These are phyloP conservation scores for Nibea albiflora DNA, from an alignment of 2,113 vertebrate genomes.

Conservation along the genomic window DNA sequence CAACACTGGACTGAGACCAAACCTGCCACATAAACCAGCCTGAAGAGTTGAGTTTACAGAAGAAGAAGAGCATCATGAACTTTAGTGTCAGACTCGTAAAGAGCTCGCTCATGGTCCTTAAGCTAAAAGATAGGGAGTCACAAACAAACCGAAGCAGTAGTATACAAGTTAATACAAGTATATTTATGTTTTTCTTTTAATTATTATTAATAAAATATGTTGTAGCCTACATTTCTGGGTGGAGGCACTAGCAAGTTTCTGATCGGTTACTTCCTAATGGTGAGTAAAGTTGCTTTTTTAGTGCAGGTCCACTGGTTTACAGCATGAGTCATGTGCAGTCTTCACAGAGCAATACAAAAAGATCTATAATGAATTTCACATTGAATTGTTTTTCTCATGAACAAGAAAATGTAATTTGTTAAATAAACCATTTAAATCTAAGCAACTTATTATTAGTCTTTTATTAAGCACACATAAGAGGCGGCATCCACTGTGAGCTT, in stretches of 20 bases:
- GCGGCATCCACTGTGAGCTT: background rate
- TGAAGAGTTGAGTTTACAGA: background rate
- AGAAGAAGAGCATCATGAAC: background rate
- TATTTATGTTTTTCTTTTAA: background rate
- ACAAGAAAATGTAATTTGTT: conserved; percentile 31
- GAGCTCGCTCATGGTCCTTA: too few species aligned
- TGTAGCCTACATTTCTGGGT: background rate
- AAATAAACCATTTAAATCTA: conserved; percentile 26
- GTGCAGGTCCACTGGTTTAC: conserved; percentile 20
- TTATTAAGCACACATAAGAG: conserved; percentile 5
- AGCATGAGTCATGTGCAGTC: conserved; percentile 17
- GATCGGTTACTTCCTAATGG: background rate
- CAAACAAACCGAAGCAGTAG: background rate
- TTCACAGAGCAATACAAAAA: conserved; percentile 28
- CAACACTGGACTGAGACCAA: background rate
- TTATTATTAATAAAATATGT: background rate
- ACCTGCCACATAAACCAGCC: background rate
- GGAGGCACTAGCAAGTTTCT: background rate
- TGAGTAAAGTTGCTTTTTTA: background rate
- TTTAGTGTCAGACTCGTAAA: background rate
- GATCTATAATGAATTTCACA: conserved; percentile 5
- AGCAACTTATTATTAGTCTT: conserved; percentile 4
- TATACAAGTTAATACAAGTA: background rate
- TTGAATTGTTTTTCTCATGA: conserved; percentile 28
- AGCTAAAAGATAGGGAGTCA: background rate